Conservation (phyloP, 2,888 invertebrate genomes). For the Melieria picta region DNA sequence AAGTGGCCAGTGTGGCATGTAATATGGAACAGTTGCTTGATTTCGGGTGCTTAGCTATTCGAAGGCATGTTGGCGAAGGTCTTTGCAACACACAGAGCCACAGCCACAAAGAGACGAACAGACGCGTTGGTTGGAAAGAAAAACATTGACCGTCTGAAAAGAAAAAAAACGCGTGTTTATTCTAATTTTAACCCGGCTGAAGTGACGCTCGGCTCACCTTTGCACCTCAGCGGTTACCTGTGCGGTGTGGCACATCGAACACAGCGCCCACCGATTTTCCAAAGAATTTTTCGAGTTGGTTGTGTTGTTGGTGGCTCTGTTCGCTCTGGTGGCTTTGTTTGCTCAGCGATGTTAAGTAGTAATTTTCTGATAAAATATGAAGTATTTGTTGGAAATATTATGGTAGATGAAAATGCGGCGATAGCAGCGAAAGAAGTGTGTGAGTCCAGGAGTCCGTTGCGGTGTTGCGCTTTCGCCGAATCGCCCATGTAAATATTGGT, state of each 20-base stretch:
- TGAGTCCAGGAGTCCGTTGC: no score
- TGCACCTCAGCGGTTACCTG: constrained; percentile 7
- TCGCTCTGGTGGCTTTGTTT: constrained; percentile 39
- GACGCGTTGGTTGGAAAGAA: constrained; percentile 1
- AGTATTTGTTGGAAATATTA: constrained; percentile 25
- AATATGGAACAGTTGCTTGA: constrained; percentile 34
- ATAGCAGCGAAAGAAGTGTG: constrained; percentile 1
- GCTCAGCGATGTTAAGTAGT: constrained; percentile 56
- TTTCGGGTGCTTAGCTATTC: constrained; percentile 26
- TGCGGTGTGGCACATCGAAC: constrained; percentile 7
- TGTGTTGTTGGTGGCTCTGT: constrained; percentile 35
- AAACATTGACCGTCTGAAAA: constrained; percentile 1
- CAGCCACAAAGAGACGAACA: constrained; percentile 14
- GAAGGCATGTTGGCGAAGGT: constrained; percentile 21
- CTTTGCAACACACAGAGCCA: constrained; percentile 4
- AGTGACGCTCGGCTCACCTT: constrained; percentile 39
- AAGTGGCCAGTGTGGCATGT: not conserved
- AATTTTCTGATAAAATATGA: constrained; percentile 56
- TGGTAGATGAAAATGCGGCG: constrained; percentile 7
- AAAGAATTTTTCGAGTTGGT: constrained; percentile 31
- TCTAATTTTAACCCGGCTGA: constrained; percentile 60
- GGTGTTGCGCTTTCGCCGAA: no score
- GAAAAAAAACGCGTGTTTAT: constrained; percentile 50
- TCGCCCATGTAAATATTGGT: not conserved
- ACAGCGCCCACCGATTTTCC: constrained; percentile 36